Conservation (phyloP, 2,113 vertebrate genomes). For the Takifugu bimaculatus region DNA sequence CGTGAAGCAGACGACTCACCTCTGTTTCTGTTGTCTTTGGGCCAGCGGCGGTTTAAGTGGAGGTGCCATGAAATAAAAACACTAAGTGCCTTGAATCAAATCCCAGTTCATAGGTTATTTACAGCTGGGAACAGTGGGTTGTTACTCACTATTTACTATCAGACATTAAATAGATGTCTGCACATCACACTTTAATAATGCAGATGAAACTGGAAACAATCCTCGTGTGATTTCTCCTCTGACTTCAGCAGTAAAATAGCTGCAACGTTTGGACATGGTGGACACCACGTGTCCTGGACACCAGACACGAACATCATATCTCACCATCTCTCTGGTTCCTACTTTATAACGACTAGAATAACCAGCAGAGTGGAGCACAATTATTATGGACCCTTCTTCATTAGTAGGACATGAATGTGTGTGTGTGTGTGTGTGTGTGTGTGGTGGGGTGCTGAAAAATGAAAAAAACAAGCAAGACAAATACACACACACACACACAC, state of each 20-base stretch:
- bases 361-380: too few species aligned
- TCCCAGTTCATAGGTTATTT: slow-evolving; percentile 12
- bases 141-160: slow-evolving; percentile 8
- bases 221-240: slow-evolving; percentile 63
- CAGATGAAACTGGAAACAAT: slow-evolving; percentile 64
- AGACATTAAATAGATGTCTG: slow-evolving; percentile 23
- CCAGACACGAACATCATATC: slow-evolving; percentile 4
- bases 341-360: too few species aligned
- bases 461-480: slow-evolving; percentile 19
- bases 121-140: slow-evolving; percentile 14
- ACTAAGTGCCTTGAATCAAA: background rate
- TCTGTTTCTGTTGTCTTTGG: background rate
- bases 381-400: too few species aligned
- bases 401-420: too few species aligned
- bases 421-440: slow-evolving; percentile 35
- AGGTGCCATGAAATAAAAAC: background rate
- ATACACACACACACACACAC: slow-evolving; percentile 9
- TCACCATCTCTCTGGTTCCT: too few species aligned
- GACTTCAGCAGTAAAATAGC: slow-evolving; percentile 44
- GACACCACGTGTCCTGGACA: slow-evolving; percentile 29
- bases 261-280: slow-evolving; percentile 53
- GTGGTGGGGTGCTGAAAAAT: slow-evolving; percentile 48
- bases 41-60: background rate
- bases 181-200: slow-evolving; percentile 31
- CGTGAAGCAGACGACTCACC: background rate